A percentile compares a stretch with the other conserved stretches of the same genome.
phyloP scores from a whole-genome alignment of 2,888 invertebrate species.

The Incurvaria masculella region DNA sequence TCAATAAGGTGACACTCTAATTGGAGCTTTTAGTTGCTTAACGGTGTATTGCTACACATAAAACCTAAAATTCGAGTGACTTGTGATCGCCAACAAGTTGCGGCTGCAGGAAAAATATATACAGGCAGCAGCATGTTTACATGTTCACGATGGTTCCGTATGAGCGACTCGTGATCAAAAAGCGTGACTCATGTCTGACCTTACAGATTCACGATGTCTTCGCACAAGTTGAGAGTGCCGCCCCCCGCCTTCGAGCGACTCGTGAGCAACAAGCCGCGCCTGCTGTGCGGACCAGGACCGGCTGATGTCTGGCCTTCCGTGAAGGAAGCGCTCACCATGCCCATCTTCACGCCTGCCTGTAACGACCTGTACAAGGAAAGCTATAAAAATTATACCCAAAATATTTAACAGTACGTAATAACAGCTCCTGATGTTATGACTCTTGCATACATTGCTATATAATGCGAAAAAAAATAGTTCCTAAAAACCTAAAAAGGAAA shows the following conservation, averaged over 20 bases:
- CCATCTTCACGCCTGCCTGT: constrained; percentile 32
- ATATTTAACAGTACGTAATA: no score
- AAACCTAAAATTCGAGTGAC: constrained; percentile 18
- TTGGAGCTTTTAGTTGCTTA: no score
- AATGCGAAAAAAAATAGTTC: no score
- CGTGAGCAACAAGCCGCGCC: constrained; percentile 17
- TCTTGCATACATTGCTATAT: no score
- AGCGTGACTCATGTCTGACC: not conserved
- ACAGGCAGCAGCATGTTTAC: constrained; percentile 8
- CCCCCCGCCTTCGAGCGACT: constrained; percentile 23
- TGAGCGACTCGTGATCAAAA: no score
- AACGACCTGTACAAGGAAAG: constrained; percentile 37
- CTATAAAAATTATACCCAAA: no score
- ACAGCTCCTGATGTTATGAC: no score
- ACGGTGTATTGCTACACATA: constrained; percentile 19
- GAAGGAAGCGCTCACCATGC: constrained; percentile 28
- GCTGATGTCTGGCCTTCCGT: constrained; percentile 41
- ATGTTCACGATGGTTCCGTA: constrained; percentile 4
- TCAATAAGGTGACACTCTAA: no score
- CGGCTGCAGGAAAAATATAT: constrained; percentile 16
- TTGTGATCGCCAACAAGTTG: constrained; percentile 14
- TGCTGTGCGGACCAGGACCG: constrained; percentile 43
- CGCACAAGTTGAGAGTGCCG: constrained; percentile 24
- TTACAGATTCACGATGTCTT: constrained; percentile 20
- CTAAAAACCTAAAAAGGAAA: no score